Percentiles rank a stretch among this genome's conserved stretches.
Evolutionary conservation across 2,797 vertebrate species (phyloP).

Genomic region (Anomalospiza imberbis): DNA sequence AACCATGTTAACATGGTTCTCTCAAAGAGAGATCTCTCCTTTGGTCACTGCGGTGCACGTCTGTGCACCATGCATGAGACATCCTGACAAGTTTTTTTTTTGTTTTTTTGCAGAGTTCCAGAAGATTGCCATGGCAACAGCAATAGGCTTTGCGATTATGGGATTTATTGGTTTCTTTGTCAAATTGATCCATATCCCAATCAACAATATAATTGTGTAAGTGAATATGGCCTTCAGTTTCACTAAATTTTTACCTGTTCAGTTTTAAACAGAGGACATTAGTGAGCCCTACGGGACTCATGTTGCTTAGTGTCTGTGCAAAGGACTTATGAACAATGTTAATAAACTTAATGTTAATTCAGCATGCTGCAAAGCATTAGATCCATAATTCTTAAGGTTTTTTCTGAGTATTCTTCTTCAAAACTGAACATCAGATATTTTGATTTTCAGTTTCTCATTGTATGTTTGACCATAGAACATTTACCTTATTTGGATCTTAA

Average conservation of each 20-base stretch:
- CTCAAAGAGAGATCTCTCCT: background rate
- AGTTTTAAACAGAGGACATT: background rate
- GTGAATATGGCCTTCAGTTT: constrained; percentile 57
- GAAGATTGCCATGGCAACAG: constrained; percentile 99
- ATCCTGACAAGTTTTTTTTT: background rate
- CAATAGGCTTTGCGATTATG: constrained; percentile 99
- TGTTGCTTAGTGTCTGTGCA: background rate
- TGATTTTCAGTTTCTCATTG: background rate
- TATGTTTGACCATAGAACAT: background rate
- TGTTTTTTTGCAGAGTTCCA: constrained; percentile 85
- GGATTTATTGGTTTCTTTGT: constrained; percentile 99
- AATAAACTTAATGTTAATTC: background rate
- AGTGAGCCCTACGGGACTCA: accelerated
- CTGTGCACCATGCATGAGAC: background rate
- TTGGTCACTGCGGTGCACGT: background rate
- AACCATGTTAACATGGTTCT: background rate
- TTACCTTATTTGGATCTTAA: background rate
- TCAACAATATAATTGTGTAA: constrained; percentile 99
- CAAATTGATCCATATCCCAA: constrained; percentile 97
- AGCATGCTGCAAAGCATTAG: background rate
- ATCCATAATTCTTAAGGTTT: background rate
- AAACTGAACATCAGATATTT: background rate
- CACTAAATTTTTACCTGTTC: background rate
- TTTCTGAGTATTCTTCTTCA: background rate
- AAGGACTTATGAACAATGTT: background rate